Conservation (phyloP, 2,113 vertebrate genomes). For the Isurus oxyrinchus region DNA sequence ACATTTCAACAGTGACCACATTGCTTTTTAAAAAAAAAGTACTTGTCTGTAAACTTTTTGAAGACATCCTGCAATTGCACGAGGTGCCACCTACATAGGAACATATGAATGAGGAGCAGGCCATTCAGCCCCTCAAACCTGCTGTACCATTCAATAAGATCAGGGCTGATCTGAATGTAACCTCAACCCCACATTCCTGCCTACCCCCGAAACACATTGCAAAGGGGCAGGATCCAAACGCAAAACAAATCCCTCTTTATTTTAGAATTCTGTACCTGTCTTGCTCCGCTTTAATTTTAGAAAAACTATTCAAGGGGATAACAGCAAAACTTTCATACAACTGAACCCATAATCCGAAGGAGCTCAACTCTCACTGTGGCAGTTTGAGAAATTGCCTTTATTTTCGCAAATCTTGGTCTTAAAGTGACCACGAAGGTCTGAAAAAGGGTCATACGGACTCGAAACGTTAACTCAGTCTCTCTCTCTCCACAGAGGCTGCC, state of each 20-base stretch:
- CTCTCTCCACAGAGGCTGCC: no score
- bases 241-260: neutral
- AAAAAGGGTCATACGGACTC: no score
- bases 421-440: neutral
- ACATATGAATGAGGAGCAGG: no score
- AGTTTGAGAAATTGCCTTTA: neutral
- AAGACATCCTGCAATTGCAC: neutral
- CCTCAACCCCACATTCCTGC: no score
- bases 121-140: no score
- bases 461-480: no score
- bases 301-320: neutral
- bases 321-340: neutral
- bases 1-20: neutral
- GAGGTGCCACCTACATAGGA: neutral
- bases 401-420: no score
- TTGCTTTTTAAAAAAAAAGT: neutral
- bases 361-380: neutral
- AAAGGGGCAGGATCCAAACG: no score
- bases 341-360: neutral
- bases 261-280: no score
- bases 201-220: no score
- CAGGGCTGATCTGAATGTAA: no score
- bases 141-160: no score
- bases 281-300: neutral
- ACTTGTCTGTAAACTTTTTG: neutral